Evolutionary conservation across 2,888 invertebrate genomes (phyloP).

Genomic region (Drosophila lutescens): DNA sequence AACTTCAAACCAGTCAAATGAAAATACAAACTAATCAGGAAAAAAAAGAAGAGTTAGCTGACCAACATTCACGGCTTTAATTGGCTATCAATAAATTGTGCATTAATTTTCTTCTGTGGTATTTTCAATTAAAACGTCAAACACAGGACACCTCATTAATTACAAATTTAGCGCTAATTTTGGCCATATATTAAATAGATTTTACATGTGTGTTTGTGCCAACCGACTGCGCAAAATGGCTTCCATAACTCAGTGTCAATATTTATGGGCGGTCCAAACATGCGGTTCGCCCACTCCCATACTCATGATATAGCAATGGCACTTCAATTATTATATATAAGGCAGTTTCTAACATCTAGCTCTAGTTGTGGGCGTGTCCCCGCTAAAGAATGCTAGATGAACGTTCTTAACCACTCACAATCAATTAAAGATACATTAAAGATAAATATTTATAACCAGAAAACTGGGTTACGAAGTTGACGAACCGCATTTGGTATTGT

Average conservation of each 20-base stretch:
- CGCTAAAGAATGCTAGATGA: constrained; percentile 21
- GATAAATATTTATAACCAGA: constrained; percentile 39
- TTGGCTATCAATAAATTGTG: constrained; percentile 56
- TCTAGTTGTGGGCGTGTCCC: constrained; percentile 58
- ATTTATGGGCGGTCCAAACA: constrained; percentile 50
- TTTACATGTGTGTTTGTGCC: constrained; percentile 28
- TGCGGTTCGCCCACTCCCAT: constrained; percentile 33
- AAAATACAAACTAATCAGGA: background rate
- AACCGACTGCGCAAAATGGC: constrained; percentile 57
- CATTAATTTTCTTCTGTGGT: constrained; percentile 42
- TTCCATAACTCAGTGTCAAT: constrained; percentile 68
- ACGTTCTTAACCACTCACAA: constrained; percentile 46
- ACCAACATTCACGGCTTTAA: constrained; percentile 31
- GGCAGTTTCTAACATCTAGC: constrained; percentile 11
- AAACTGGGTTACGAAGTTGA: constrained; percentile 54
- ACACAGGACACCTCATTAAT: constrained; percentile 62
- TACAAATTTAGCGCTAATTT: constrained; percentile 59
- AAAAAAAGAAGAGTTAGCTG: constrained; percentile 11
- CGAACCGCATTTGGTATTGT: constrained; percentile 25
- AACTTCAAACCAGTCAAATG: constrained; percentile 10
- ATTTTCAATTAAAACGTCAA: constrained; percentile 71
- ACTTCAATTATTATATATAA: constrained; percentile 10
- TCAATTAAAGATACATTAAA: constrained; percentile 64
- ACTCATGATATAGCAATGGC: background rate
- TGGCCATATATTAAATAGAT: constrained; percentile 36